These are phyloP conservation scores for Phaenicophaeus curvirostris DNA, from an alignment of 2,797 vertebrate species.

Conservation along the genomic window DNA sequence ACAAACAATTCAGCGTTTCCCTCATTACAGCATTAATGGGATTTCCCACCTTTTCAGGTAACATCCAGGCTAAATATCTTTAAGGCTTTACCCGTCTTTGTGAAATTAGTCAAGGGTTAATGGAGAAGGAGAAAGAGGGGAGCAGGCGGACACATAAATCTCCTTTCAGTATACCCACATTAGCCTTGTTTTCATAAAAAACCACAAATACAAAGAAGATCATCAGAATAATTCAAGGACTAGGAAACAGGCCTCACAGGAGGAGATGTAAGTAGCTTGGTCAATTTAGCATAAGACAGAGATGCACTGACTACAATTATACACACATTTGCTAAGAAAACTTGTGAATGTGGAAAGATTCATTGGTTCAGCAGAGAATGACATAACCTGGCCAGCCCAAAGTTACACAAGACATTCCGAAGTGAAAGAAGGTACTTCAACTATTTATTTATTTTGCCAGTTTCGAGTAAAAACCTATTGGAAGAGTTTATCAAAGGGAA, in stretches of 20 bases:
- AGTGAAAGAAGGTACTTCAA: background rate
- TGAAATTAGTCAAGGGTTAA: background rate
- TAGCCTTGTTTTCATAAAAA: conserved; percentile 29
- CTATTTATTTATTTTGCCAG: background rate
- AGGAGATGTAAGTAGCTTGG: background rate
- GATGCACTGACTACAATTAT: background rate
- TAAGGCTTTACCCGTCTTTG: background rate
- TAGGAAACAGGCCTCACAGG: background rate
- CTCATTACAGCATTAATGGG: background rate
- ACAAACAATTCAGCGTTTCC: no score
- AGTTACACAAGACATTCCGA: background rate
- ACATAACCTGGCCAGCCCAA: background rate
- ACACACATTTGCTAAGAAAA: background rate
- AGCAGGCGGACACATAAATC: background rate
- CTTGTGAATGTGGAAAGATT: background rate
- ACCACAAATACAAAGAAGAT: conserved; percentile 24
- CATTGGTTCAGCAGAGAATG: background rate
- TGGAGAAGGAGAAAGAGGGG: accelerated
- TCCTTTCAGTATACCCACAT: background rate
- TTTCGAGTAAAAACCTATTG: background rate
- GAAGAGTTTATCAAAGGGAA: background rate
- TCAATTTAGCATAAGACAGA: background rate
- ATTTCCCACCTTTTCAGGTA: background rate
- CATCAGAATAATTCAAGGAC: conserved; percentile 4
- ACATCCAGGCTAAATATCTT: background rate